Percentiles rank a stretch among this genome's conserved stretches.
Evolutionary conservation across 1,140 invertebrate species (phyloP).

Genomic region (Hyles vespertilio): DNA sequence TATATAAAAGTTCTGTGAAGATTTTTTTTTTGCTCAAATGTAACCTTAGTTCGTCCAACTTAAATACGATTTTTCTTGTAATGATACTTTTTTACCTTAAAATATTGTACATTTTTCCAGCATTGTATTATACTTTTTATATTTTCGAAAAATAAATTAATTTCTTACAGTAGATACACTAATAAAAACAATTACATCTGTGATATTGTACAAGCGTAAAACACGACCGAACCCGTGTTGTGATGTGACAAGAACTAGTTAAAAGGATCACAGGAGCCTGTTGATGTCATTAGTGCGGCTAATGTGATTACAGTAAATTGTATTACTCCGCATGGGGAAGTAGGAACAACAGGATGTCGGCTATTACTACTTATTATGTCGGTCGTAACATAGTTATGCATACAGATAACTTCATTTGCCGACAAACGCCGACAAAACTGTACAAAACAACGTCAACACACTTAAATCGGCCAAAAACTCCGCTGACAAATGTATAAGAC

Average conservation of each 20-base stretch:
- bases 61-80: neutral
- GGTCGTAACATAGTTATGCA: slow-evolving; percentile 10
- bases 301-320: slow-evolving; percentile 64
- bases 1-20: neutral
- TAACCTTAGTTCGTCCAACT: neutral
- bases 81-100: no score
- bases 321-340: slow-evolving; percentile 47
- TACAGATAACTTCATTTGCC: neutral
- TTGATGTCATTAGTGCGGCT: slow-evolving; percentile 45
- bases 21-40: neutral
- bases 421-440: neutral
- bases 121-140: no score
- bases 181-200: no score
- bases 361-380: slow-evolving; percentile 35
- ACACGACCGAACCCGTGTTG: no score
- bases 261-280: slow-evolving; percentile 40
- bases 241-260: slow-evolving; percentile 10
- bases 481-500: no score
- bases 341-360: slow-evolving; percentile 43
- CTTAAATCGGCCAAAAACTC: slow-evolving; percentile 1
- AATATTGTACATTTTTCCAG: no score
- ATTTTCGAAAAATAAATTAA: no score
- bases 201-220: no score
- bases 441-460: neutral
- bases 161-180: no score